A percentile compares a stretch with the other conserved stretches of the same genome.
Conservation (phyloP, 2,797 vertebrate genomes). For the Pangasius djambal region DNA sequence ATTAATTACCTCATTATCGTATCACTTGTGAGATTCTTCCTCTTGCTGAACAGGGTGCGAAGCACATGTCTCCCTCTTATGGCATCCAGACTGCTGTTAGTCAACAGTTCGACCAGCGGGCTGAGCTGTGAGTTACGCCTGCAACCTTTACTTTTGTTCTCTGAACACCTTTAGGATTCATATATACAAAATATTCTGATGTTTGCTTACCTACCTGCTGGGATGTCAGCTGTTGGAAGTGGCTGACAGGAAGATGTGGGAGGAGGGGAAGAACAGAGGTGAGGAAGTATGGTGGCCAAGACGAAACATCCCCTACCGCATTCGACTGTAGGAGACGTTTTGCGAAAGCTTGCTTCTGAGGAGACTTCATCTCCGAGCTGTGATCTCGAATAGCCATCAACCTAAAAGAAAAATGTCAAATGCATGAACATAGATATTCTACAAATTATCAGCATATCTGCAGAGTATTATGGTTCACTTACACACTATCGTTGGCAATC, state of each 20-base stretch:
- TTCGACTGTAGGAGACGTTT: slow-evolving; percentile 84
- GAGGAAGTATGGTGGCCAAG: slow-evolving; percentile 86
- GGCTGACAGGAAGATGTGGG: slow-evolving; percentile 83
- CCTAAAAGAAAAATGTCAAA: slow-evolving; percentile 62
- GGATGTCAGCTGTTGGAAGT: slow-evolving; percentile 85
- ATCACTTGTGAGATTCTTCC: slow-evolving; percentile 75
- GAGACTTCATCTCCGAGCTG: slow-evolving; percentile 82
- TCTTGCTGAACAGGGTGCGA: slow-evolving; percentile 78
- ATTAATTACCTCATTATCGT: slow-evolving; percentile 74
- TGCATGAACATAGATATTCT: slow-evolving; percentile 23
- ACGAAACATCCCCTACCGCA: slow-evolving; percentile 80
- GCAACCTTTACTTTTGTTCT: not conserved
- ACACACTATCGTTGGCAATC: slow-evolving; percentile 88
- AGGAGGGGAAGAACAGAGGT: slow-evolving; percentile 81
- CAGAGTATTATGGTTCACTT: slow-evolving; percentile 62
- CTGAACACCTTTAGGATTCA: not conserved
- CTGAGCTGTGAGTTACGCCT: slow-evolving; percentile 71
- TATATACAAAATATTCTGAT: not conserved
- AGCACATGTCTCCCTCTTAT: slow-evolving; percentile 84
- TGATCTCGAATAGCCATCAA: slow-evolving; percentile 84
- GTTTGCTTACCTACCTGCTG: slow-evolving; percentile 78
- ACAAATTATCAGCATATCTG: not conserved
- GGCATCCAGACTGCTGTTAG: slow-evolving; percentile 81
- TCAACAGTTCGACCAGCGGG: slow-evolving; percentile 82
- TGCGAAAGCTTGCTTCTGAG: slow-evolving; percentile 86